A percentile compares a stretch with the other conserved stretches of the same genome.
These are phyloP conservation scores for Unio pictorum DNA, from an alignment of 2,888 invertebrate species.

Conservation along the genomic window DNA sequence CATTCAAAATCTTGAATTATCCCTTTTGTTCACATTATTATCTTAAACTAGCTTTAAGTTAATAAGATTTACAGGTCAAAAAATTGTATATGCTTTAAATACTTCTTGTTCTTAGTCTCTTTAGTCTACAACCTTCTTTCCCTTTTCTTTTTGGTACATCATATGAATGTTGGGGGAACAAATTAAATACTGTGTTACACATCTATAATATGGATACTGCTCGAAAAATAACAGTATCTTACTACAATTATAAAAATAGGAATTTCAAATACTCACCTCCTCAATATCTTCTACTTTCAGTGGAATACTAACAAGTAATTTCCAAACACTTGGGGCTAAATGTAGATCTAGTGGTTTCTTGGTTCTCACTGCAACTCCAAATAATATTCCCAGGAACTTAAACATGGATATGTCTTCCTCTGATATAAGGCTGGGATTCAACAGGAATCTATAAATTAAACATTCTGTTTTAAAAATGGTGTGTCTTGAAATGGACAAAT, in stretches of 20 bases:
- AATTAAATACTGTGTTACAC: not conserved
- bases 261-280: constrained; percentile 70
- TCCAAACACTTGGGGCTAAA: constrained; percentile 78
- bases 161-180: not conserved
- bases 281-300: constrained; percentile 78
- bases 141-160: not conserved
- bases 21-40: too few relatives aligned
- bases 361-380: constrained; percentile 80
- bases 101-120: not conserved
- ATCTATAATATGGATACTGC: too few relatives aligned
- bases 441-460: constrained; percentile 71
- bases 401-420: constrained; percentile 76
- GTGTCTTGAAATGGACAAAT: not conserved
- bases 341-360: constrained; percentile 79
- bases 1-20: too few relatives aligned
- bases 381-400: constrained; percentile 78
- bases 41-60: too few relatives aligned
- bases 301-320: constrained; percentile 77
- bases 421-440: constrained; percentile 77
- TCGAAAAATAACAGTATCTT: not conserved
- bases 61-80: too few relatives aligned
- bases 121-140: not conserved
- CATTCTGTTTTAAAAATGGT: not conserved
- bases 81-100: too few relatives aligned
- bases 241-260: not conserved